Conservation (phyloP, 2,888 invertebrate genomes). For the Cephus rjabovi region DNA sequence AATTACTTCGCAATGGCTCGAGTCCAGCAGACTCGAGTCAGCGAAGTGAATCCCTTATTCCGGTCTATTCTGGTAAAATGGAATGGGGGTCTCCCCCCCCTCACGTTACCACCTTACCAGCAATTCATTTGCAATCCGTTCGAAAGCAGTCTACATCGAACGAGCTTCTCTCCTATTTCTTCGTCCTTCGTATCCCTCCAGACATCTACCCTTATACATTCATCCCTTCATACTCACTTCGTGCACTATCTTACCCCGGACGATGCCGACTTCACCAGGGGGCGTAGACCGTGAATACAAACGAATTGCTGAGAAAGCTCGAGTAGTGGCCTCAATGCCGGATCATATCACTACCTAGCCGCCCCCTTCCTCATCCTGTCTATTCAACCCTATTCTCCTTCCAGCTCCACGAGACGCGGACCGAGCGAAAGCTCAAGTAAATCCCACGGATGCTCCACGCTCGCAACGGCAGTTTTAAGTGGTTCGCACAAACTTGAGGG, state of each 20-base stretch:
- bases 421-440: not conserved
- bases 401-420: not conserved
- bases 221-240: not conserved
- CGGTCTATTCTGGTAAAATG: not conserved
- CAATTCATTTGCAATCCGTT: conserved; percentile 30
- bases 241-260: not conserved
- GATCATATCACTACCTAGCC: conserved; percentile 2
- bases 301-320: conserved; percentile 16
- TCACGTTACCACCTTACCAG: conserved; percentile 6
- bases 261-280: not conserved
- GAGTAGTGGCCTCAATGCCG: conserved; percentile 5
- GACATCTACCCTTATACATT: conserved; percentile 3
- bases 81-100: not conserved
- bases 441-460: not conserved
- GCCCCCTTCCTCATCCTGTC: not conserved
- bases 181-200: conserved; percentile 3
- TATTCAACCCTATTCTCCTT: not conserved
- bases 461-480: conserved; percentile 22
- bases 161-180: not conserved
- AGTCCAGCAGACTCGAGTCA: conserved; percentile 29
- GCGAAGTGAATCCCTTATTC: conserved; percentile 26
- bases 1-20: conserved; percentile 22
- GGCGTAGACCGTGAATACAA: conserved; percentile 12
- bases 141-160: conserved; percentile 3
- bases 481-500: conserved; percentile 29